phyloP scores from a whole-genome alignment of 1,140 invertebrate genomes.

The Lepeophtheirus salmonis region DNA sequence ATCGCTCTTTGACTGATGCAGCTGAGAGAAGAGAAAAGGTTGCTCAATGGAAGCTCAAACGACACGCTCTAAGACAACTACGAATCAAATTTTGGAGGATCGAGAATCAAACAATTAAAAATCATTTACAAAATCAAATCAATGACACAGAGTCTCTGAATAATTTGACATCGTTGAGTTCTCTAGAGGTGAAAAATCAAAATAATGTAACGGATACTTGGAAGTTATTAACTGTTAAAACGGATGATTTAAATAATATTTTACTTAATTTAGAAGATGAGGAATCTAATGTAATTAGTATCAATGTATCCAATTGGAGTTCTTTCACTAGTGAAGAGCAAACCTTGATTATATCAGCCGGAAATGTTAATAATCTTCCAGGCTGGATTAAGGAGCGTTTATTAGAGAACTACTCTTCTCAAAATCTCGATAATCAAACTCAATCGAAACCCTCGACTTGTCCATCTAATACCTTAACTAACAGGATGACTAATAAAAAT shows the following conservation, averaged over 20 bases:
- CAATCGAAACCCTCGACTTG: not conserved
- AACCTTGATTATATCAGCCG: not conserved
- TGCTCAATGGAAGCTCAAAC: not conserved
- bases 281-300: conserved; percentile 4
- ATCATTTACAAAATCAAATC: not conserved
- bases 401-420: not conserved
- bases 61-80: not conserved
- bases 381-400: not conserved
- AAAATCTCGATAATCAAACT: not conserved
- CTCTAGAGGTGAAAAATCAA: too few species aligned
- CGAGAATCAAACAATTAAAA: not conserved
- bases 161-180: too few species aligned
- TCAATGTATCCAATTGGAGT: not conserved
- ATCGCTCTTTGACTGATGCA: not conserved
- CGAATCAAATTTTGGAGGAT: not conserved
- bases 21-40: not conserved
- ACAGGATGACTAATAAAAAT: too few species aligned
- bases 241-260: conserved; percentile 2
- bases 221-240: not conserved
- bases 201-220: not conserved
- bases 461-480: too few species aligned
- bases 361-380: not conserved
- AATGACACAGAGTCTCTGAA: not conserved
- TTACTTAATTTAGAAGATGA: not conserved
- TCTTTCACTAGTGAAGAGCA: not conserved